Conservation (phyloP, 2,888 invertebrate genomes). For the Lasioglossum lativentre region DNA sequence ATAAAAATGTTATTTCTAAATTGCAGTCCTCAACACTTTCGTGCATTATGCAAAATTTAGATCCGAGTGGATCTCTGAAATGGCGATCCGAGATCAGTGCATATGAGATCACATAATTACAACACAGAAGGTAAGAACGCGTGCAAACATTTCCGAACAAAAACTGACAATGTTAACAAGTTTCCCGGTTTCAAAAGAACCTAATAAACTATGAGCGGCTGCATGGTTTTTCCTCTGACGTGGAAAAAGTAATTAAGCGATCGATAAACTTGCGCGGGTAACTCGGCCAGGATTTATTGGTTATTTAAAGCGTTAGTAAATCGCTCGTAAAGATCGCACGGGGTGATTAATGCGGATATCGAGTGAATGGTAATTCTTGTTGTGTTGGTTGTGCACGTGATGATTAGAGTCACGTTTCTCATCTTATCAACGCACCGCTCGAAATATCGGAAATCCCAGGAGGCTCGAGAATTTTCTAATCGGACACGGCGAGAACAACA, state of each 20-base stretch:
- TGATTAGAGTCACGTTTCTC: neutral
- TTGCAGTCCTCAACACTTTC: neutral
- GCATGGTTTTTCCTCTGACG: neutral
- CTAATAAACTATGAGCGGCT: neutral
- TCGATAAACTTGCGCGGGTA: neutral
- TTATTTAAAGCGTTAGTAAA: neutral
- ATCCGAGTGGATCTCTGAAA: neutral
- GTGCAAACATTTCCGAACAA: neutral
- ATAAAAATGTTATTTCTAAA: neutral
- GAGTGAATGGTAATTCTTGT: neutral
- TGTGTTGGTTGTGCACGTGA: neutral
- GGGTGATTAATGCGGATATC: constrained; percentile 4
- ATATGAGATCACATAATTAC: neutral
- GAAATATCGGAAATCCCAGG: neutral
- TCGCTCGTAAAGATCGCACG: neutral
- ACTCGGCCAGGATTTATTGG: constrained; percentile 3
- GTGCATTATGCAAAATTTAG: neutral
- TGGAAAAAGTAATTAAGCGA: neutral
- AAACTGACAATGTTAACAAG: neutral
- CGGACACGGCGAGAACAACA: neutral
- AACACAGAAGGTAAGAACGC: neutral
- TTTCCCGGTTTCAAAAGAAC: neutral
- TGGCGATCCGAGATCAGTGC: neutral
- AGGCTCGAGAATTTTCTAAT: neutral
- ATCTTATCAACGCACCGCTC: neutral